Evolutionary conservation across 2,888 invertebrate species (phyloP).

Genomic region (Hypselothyrea guttata): DNA sequence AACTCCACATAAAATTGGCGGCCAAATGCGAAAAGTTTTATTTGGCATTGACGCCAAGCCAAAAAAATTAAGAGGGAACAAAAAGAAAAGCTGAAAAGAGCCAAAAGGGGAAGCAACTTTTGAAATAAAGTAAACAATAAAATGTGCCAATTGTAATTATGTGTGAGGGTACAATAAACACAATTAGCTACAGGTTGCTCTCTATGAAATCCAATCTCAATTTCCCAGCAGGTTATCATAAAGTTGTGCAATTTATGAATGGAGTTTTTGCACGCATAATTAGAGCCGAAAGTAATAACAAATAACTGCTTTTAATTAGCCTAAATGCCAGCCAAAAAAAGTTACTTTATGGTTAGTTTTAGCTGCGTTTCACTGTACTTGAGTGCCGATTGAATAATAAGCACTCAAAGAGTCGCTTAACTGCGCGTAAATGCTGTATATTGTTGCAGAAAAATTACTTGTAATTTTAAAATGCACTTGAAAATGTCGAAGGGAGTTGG

Average conservation of each 20-base stretch:
- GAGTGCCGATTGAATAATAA: conserved; percentile 53
- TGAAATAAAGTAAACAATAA: conserved; percentile 62
- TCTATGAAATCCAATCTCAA: background rate
- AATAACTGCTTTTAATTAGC: conserved; percentile 4
- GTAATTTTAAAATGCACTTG: conserved; percentile 56
- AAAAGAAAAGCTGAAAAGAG: conserved; percentile 8
- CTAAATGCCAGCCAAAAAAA: conserved; percentile 4
- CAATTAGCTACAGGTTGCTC: conserved; percentile 49
- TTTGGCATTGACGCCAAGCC: conserved; percentile 24
- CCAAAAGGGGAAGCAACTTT: conserved; percentile 42
- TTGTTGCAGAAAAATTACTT: conserved; percentile 50
- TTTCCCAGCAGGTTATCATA: conserved; percentile 16
- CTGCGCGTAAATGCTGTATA: conserved; percentile 8
- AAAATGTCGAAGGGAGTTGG: conserved; percentile 16
- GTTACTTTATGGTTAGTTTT: background rate
- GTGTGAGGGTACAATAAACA: conserved; percentile 41
- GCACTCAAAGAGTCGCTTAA: conserved; percentile 12
- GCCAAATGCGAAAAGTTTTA: conserved; percentile 62
- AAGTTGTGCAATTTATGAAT: conserved; percentile 33
- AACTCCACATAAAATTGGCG: conserved; percentile 45
- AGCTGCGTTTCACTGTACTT: conserved; percentile 29
- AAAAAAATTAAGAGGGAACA: conserved; percentile 32
- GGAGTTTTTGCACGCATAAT: conserved; percentile 28
- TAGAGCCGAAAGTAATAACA: conserved; percentile 44
- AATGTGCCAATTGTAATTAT: conserved; percentile 64